Conservation (phyloP, 2,888 invertebrate species). For the Pandemis corylana region DNA sequence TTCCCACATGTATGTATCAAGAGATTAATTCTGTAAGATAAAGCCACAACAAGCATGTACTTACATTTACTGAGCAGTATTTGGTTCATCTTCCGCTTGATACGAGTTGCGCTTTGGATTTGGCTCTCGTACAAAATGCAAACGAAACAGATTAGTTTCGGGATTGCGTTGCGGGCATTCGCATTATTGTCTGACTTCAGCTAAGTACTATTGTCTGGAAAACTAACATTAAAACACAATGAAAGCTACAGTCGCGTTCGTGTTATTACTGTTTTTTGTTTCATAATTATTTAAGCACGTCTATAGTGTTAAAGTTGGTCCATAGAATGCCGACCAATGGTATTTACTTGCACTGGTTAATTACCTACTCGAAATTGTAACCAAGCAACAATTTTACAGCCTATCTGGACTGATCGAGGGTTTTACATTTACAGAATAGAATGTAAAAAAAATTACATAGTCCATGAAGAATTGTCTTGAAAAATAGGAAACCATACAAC, state of each 20-base stretch:
- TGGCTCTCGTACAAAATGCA: slow-evolving; percentile 71
- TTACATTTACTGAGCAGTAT: slow-evolving; percentile 39
- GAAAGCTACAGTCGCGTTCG: slow-evolving; percentile 25
- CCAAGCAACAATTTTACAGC: background rate
- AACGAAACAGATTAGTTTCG: slow-evolving; percentile 73
- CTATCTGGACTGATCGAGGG: too few species aligned
- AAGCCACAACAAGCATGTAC: background rate
- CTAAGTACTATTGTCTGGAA: slow-evolving; percentile 54
- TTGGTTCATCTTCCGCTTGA: slow-evolving; percentile 56
- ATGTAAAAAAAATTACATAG: too few species aligned
- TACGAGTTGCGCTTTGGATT: slow-evolving; percentile 59
- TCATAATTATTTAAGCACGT: slow-evolving; percentile 2
- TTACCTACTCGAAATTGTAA: background rate
- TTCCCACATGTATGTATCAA: background rate
- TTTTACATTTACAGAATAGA: too few species aligned
- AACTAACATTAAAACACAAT: slow-evolving; percentile 37
- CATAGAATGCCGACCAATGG: background rate
- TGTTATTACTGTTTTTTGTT: slow-evolving; percentile 20
- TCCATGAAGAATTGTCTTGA: too few species aligned
- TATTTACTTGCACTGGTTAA: background rate
- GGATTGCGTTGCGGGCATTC: slow-evolving; percentile 62
- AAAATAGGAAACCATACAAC: too few species aligned
- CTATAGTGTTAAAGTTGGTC: background rate
- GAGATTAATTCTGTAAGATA: background rate
- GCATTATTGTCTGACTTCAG: slow-evolving; percentile 60